Evolutionary conservation across 2,797 vertebrate genomes (phyloP).

Genomic region (Sternotherus odoratus): DNA sequence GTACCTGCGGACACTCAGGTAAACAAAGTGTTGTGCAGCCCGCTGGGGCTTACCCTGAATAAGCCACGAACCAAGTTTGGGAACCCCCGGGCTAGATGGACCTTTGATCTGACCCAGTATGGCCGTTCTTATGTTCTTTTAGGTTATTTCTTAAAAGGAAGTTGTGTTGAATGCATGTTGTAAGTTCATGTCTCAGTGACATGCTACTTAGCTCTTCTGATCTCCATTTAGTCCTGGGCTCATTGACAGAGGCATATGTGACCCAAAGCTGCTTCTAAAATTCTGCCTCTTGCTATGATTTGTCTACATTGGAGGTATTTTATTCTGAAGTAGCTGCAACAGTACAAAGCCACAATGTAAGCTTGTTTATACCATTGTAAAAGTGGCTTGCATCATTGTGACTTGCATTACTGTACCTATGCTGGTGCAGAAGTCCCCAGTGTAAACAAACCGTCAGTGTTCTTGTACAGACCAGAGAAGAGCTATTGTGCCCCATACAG

Average conservation of each 20-base stretch:
- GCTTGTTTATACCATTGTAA: neutral
- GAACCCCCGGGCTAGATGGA: too few relatives aligned
- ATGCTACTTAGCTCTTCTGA: neutral
- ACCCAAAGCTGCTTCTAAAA: neutral
- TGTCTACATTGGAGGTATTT: neutral
- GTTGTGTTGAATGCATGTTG: neutral
- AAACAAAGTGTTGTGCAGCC: too few relatives aligned
- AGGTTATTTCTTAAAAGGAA: neutral
- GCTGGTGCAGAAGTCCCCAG: neutral
- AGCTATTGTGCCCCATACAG: neutral
- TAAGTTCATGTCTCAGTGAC: neutral
- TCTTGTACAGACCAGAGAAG: neutral
- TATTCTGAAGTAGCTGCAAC: neutral
- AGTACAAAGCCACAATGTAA: neutral
- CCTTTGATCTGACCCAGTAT: too few relatives aligned
- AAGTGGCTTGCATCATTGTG: neutral
- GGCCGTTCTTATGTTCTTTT: too few relatives aligned
- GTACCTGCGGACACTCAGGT: too few relatives aligned
- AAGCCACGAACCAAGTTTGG: too few relatives aligned
- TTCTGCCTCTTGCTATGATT: slow-evolving; percentile 4
- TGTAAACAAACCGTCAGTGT: neutral
- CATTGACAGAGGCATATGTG: neutral
- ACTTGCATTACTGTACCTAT: neutral
- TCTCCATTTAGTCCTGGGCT: neutral
- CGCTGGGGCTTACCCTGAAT: too few relatives aligned